A percentile compares a stretch with the other conserved stretches of the same genome.
These are phyloP conservation scores for Callitettix versicolor DNA, from an alignment of 1,140 invertebrate species.

Conservation along the genomic window DNA sequence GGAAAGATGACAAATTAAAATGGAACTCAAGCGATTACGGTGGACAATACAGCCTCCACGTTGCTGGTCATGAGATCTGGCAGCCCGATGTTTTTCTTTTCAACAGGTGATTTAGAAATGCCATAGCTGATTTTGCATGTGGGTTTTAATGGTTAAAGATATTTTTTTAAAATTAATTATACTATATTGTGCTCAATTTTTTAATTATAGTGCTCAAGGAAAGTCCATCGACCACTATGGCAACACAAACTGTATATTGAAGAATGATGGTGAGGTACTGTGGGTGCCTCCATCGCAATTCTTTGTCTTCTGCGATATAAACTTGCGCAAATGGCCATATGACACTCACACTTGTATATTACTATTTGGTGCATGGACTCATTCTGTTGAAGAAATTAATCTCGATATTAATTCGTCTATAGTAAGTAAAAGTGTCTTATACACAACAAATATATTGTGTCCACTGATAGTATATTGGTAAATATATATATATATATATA, in stretches of 20 bases:
- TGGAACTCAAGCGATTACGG: slow-evolving; percentile 51
- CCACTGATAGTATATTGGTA: too few relatives aligned
- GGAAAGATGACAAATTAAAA: slow-evolving; percentile 50
- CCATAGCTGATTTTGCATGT: too few relatives aligned
- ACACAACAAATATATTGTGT: too few relatives aligned
- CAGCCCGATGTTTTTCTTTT: slow-evolving; percentile 52
- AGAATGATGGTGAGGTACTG: slow-evolving; percentile 43
- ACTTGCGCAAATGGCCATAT: slow-evolving; percentile 58
- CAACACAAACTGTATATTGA: slow-evolving; percentile 47
- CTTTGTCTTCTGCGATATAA: slow-evolving; percentile 50
- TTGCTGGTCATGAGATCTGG: slow-evolving; percentile 54
- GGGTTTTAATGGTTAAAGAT: too few relatives aligned
- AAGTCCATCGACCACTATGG: slow-evolving; percentile 39
- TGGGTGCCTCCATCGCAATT: slow-evolving; percentile 62
- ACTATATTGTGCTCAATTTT: too few relatives aligned
- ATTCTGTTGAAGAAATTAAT: slow-evolving; percentile 51
- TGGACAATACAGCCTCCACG: slow-evolving; percentile 39
- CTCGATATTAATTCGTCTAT: slow-evolving; percentile 25
- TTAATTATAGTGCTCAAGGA: slow-evolving; percentile 39
- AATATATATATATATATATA: too few relatives aligned
- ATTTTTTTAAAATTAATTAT: too few relatives aligned
- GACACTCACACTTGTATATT: slow-evolving; percentile 57
- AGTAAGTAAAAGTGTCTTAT: too few relatives aligned
- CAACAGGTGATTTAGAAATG: slow-evolving; percentile 50
- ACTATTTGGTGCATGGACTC: slow-evolving; percentile 58